A percentile compares a stretch with the other conserved stretches of the same genome.
Conservation (phyloP, 2,113 vertebrate species). For the Podarcis cretensis region DNA sequence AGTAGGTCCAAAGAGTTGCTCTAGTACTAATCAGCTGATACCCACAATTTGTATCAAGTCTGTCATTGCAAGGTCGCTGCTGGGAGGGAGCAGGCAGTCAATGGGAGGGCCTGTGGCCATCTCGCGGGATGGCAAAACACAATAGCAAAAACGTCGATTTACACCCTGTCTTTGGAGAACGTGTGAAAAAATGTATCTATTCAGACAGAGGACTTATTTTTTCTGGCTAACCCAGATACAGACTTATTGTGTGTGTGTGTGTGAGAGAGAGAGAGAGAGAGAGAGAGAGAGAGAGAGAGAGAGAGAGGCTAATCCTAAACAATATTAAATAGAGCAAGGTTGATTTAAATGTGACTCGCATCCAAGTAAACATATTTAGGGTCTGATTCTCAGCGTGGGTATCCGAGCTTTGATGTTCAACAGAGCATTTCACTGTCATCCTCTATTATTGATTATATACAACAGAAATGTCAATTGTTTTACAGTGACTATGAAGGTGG, state of each 20-base stretch:
- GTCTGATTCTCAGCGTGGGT: not conserved
- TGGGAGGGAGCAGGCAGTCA: constrained; percentile 43
- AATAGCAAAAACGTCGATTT: constrained; percentile 49
- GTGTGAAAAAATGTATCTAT: constrained; percentile 43
- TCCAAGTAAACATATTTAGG: constrained; percentile 4
- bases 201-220: constrained; percentile 24
- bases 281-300: not conserved
- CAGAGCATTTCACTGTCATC: not conserved
- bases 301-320: not conserved
- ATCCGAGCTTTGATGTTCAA: not conserved
- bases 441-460: not conserved
- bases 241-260: constrained; percentile 20
- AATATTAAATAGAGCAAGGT: not conserved
- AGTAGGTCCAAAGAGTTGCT: constrained; percentile 32
- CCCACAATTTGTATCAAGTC: constrained; percentile 47
- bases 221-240: constrained; percentile 27
- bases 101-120: constrained; percentile 45
- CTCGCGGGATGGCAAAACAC: constrained; percentile 46
- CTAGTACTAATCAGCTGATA: constrained; percentile 53
- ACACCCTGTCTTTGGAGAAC: constrained; percentile 49
- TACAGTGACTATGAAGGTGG: too few species aligned
- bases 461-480: not conserved
- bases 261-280: not conserved
- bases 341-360: not conserved
- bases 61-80: constrained; percentile 60